Evolutionary conservation across 1,140 invertebrate genomes (phyloP).

Genomic region (Ditylenchus dipsaci): DNA sequence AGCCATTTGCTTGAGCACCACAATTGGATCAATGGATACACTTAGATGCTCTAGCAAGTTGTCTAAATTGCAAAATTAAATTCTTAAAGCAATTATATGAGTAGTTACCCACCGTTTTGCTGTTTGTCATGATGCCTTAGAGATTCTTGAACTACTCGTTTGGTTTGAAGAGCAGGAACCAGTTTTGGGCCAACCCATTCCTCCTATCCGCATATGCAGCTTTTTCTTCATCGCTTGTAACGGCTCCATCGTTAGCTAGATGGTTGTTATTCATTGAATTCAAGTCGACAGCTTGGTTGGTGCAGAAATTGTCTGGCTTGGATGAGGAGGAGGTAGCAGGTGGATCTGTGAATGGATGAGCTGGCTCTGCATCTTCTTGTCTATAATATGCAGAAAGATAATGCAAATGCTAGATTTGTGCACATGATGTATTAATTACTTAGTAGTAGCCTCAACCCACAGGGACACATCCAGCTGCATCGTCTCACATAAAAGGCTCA

Average conservation of each 20-base stretch:
- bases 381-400: neutral
- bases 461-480: conserved; percentile 46
- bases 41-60: neutral
- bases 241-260: conserved; percentile 28
- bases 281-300: too few species aligned
- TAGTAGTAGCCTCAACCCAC: conserved; percentile 52
- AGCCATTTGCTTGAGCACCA: conserved; percentile 70
- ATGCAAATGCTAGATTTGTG: too few species aligned
- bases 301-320: neutral
- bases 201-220: conserved; percentile 47
- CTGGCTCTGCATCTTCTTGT: neutral
- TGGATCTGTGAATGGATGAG: conserved; percentile 2
- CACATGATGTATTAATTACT: neutral
- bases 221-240: conserved; percentile 49
- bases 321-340: neutral
- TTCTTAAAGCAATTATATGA: neutral
- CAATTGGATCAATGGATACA: conserved; percentile 20
- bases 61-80: too few species aligned
- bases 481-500: conserved; percentile 49
- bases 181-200: conserved; percentile 41
- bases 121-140: conserved; percentile 24
- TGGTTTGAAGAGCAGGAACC: conserved; percentile 35
- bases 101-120: conserved; percentile 26
- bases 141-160: conserved; percentile 12
- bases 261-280: too few species aligned